Evolutionary conservation across 23 tunicate genomes (phyloP).

Genomic region (Oikopleura dioica): DNA sequence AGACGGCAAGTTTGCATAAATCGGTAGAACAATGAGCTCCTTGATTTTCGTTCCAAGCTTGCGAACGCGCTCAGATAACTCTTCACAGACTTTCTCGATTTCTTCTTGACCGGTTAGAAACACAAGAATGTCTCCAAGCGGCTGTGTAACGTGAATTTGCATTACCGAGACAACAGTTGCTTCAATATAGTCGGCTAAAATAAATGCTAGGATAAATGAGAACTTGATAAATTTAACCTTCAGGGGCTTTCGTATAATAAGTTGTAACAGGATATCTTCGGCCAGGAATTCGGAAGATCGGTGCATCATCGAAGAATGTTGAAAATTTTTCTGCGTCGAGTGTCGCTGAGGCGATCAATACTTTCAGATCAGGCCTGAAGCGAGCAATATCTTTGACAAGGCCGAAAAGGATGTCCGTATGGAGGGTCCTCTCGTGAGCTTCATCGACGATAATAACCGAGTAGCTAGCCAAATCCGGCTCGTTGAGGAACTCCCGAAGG

Average conservation of each 20-base stretch:
- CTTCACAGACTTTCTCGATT: conserved; percentile 61
- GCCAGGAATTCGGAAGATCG: conserved; percentile 86
- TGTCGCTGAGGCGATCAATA: conserved; percentile 75
- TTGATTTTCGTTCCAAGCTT: conserved; percentile 47
- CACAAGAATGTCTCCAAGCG: conserved; percentile 60
- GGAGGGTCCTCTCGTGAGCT: conserved; percentile 84
- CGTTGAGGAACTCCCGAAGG: conserved; percentile 60
- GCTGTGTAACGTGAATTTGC: conserved; percentile 90
- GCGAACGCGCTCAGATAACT: conserved; percentile 36
- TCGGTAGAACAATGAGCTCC: conserved; percentile 52
- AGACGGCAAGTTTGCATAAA: conserved; percentile 80
- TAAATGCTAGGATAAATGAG: background rate
- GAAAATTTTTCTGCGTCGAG: conserved; percentile 86
- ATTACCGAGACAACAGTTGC: conserved; percentile 87
- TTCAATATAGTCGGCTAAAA: conserved; percentile 53
- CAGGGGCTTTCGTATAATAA: conserved; percentile 51
- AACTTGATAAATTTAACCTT: background rate
- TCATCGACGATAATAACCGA: conserved; percentile 89
- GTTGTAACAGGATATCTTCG: conserved; percentile 90
- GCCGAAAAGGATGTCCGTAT: conserved; percentile 74
- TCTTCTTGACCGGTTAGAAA: conserved; percentile 94
- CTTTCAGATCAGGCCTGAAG: conserved; percentile 71
- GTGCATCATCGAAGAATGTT: conserved; percentile 83
- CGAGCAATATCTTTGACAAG: conserved; percentile 71
- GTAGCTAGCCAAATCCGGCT: conserved; percentile 75